Percentiles rank a stretch among this genome's conserved stretches.
These are phyloP conservation scores for Deilephila elpenor DNA, from an alignment of 2,888 invertebrate genomes.

Conservation along the genomic window DNA sequence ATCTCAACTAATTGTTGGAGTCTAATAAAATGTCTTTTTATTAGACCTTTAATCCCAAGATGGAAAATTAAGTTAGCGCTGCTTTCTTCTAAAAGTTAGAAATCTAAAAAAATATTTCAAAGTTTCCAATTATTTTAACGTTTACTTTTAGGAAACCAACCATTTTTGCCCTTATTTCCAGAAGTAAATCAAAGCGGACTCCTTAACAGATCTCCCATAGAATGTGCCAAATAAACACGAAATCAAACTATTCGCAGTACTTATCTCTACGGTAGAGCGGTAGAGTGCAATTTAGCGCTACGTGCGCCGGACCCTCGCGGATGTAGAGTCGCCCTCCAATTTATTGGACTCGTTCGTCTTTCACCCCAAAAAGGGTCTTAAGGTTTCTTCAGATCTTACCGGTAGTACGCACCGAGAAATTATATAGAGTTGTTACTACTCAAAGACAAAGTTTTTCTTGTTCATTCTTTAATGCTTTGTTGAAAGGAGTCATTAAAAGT, in stretches of 20 bases:
- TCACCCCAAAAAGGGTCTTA: constrained; percentile 72
- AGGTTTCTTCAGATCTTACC: constrained; percentile 67
- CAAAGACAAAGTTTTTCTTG: not conserved
- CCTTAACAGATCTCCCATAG: not conserved
- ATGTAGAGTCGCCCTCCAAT: constrained; percentile 68
- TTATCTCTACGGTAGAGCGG: constrained; percentile 23
- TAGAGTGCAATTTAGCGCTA: constrained; percentile 30
- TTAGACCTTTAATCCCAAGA: too few relatives aligned
- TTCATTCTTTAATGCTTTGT: not conserved
- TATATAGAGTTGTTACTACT: constrained; percentile 26
- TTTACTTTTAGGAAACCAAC: too few relatives aligned
- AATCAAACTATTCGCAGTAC: constrained; percentile 20
- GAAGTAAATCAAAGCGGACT: not conserved
- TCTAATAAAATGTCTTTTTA: too few relatives aligned
- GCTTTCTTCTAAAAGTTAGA: too few relatives aligned
- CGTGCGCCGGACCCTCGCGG: constrained; percentile 22
- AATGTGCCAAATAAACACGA: constrained; percentile 17
- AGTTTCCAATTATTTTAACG: too few relatives aligned
- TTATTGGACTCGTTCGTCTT: constrained; percentile 76
- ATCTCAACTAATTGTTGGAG: too few relatives aligned
- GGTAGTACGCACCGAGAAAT: constrained; percentile 26
- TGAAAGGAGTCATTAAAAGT: not conserved
- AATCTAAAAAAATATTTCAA: too few relatives aligned
- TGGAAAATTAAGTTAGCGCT: too few relatives aligned
- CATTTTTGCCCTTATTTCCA: not conserved